Evolutionary conservation across 2,888 invertebrate species (phyloP).

Genomic region (Sisyra nigra): DNA sequence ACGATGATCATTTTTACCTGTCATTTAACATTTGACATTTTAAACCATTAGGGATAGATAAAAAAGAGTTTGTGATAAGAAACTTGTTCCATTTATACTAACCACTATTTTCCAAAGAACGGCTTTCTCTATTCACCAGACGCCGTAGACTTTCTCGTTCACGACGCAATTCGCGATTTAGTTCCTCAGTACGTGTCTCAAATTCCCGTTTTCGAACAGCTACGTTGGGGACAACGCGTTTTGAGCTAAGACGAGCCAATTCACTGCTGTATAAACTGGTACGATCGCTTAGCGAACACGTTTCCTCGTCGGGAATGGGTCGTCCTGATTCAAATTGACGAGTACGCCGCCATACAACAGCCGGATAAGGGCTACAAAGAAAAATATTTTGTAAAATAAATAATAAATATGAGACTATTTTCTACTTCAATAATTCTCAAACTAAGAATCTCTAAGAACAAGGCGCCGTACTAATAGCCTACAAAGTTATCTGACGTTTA

Average conservation of each 20-base stretch:
- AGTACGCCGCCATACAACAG: conserved; percentile 53
- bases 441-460: too few relatives aligned
- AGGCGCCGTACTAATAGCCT: too few relatives aligned
- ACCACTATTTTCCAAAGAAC: conserved; percentile 37
- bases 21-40: neutral
- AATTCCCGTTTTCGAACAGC: conserved; percentile 55
- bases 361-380: conserved; percentile 21
- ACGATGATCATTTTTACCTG: neutral
- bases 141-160: conserved; percentile 17
- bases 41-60: neutral
- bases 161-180: conserved; percentile 16
- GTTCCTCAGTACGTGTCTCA: conserved; percentile 37
- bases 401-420: too few relatives aligned
- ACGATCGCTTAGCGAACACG: conserved; percentile 37
- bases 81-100: conserved; percentile 13
- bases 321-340: conserved; percentile 55
- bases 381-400: neutral
- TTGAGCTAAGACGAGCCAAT: conserved; percentile 41
- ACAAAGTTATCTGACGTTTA: too few relatives aligned
- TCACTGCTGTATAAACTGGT: conserved; percentile 54
- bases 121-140: conserved; percentile 30
- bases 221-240: conserved; percentile 58
- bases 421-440: too few relatives aligned
- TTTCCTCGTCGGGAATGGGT: conserved; percentile 33
- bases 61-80: too few relatives aligned